Percentiles rank a stretch among this genome's conserved stretches.
Evolutionary conservation across 2,797 vertebrate genomes (phyloP).

Genomic region (Pseudochaenichthys georgianus): DNA sequence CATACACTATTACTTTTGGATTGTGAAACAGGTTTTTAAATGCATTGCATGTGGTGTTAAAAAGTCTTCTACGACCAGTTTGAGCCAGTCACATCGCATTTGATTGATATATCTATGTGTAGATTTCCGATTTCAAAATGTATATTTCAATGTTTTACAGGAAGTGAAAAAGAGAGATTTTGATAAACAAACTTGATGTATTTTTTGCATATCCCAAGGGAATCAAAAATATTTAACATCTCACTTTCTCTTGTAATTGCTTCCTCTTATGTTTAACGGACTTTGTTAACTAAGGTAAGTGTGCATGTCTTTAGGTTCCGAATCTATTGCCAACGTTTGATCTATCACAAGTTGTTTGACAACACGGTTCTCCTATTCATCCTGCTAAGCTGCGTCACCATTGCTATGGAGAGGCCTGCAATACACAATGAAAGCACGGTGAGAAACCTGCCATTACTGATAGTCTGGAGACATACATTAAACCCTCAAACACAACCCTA

Average conservation of each 20-base stretch:
- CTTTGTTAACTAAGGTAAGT: background rate
- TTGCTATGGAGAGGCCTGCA: constrained; percentile 89
- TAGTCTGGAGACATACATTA: too few species aligned
- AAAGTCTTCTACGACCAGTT: too few species aligned
- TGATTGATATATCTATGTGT: too few species aligned
- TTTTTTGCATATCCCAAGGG: too few species aligned
- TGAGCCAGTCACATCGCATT: too few species aligned
- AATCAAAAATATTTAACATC: background rate
- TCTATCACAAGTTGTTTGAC: constrained; percentile 90
- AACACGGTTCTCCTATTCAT: constrained; percentile 89
- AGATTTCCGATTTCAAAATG: too few species aligned
- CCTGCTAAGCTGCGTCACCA: constrained; percentile 92
- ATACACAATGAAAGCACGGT: constrained; percentile 87
- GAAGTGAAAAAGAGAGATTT: background rate
- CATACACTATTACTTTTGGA: too few species aligned
- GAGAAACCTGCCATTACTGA: constrained; percentile 35
- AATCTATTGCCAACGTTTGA: constrained; percentile 84
- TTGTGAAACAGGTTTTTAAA: too few species aligned
- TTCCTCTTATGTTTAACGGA: background rate
- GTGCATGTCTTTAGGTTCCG: constrained; percentile 82
- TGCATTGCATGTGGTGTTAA: too few species aligned
- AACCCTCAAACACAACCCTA: constrained; percentile 1
- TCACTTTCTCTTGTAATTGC: background rate
- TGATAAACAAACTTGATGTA: background rate
- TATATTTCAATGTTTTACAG: too few species aligned